A percentile compares a stretch with the other conserved stretches of the same genome.
phyloP scores from a whole-genome alignment of 2,888 invertebrate species.

The Embidobia sp. region DNA sequence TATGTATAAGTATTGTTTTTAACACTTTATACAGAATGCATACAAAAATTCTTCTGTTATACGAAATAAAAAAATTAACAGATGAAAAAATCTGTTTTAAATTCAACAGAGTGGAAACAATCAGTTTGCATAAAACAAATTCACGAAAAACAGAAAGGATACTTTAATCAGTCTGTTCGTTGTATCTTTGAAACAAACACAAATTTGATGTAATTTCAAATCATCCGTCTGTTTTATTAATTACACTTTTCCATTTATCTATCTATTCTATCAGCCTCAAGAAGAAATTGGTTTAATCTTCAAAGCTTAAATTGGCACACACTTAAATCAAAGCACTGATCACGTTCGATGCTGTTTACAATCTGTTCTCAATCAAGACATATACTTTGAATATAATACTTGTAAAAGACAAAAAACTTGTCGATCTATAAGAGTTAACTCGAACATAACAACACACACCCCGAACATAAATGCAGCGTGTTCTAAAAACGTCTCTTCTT shows the following conservation, averaged over 20 bases:
- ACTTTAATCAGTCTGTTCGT: no score
- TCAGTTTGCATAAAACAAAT: no score
- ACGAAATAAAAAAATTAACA: no score
- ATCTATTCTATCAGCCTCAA: neutral
- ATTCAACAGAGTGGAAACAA: no score
- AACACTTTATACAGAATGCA: no score
- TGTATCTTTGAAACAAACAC: no score
- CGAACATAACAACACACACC: neutral
- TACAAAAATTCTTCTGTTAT: no score
- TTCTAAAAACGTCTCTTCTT: constrained; percentile 15
- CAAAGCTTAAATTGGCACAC: neutral
- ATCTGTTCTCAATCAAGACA: constrained; percentile 32
- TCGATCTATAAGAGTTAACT: no score
- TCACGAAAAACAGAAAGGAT: no score
- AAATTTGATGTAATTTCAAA: neutral
- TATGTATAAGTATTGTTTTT: no score
- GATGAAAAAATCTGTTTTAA: no score
- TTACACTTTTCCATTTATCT: constrained; percentile 10
- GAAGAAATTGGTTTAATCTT: no score
- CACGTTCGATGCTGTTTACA: constrained; percentile 41
- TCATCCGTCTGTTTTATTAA: neutral
- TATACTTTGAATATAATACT: neutral
- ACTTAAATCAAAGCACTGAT: neutral
- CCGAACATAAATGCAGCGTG: neutral
- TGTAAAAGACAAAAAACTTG: neutral